Base-by-base conservation (phyloP, 2,113 vertebrate species). In the Oreamnos americanus region DNA sequence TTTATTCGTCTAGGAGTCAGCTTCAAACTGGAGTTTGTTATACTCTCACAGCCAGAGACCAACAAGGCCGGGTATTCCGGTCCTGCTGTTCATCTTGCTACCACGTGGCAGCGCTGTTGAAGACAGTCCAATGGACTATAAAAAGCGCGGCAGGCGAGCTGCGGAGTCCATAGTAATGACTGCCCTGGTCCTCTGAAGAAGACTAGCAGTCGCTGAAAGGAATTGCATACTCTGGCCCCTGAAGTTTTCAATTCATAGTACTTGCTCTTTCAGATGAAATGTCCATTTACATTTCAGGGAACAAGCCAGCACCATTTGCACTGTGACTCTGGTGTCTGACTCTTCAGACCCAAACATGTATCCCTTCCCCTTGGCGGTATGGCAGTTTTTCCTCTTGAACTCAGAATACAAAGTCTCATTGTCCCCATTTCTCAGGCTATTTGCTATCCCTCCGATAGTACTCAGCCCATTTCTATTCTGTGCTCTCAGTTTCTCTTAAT, bases 51-150 rank as follows among this genome's bases (percentile, higher is more conserved):
- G 36, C 2, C 17, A 19, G 12, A 79, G 17, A 55, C 33, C 12
- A 57, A 51, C 8, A 0, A 2, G 16, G 13, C 14, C 0, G 0
- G 1, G 9, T 2, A 26, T 60, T 49, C 33, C 28, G 11, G 84
- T 88, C 26, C 55, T 95, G 97, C 86, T 84, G 43, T 97, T 33
- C 57, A 1, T 30, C 78, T 85, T 58, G 2, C 9, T 39, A 19
- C 97, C 97, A 95, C 96, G 1, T 13, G 91, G 79, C 95, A 96
- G 93, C 96, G 81, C 94, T 97, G 83, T 87, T 57, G 94, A 25
- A 57, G 58, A 53, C 26, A 26, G 30, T 25, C 19, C 12, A 0
- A 0, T 43, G 3, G 57, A 51, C 11, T 12, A 25, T 3, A 23
- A 28, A 57, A 17, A 36, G 49, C 1, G 25, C 36, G 23, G 23